These are phyloP conservation scores for Rotaria magnacalcarata DNA, from an alignment of 2,888 invertebrate species.

Conservation along the genomic window DNA sequence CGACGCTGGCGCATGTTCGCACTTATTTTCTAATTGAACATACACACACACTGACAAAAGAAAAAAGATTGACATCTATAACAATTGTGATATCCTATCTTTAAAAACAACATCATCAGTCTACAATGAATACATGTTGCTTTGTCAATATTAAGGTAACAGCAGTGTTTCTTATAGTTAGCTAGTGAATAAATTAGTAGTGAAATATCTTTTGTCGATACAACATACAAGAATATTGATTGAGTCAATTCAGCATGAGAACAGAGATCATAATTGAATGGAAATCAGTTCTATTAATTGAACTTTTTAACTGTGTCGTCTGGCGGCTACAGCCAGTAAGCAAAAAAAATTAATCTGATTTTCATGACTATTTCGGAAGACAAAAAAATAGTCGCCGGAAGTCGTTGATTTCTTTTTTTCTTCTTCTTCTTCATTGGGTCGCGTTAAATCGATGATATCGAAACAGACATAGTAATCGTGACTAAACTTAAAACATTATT, in stretches of 20 bases:
- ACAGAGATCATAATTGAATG: neutral
- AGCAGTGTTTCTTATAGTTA: neutral
- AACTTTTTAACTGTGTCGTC: slow-evolving; percentile 6
- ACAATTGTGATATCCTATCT: no score
- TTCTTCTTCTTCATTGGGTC: neutral
- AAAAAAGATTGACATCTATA: no score
- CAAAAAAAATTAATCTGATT: neutral
- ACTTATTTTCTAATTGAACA: no score
- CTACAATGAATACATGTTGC: neutral
- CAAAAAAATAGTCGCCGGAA: neutral
- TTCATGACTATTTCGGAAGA: neutral
- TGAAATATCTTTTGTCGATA: neutral
- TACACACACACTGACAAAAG: no score
- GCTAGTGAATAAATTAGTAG: neutral
- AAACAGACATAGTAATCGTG: neutral
- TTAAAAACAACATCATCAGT: no score
- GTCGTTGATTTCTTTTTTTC: neutral
- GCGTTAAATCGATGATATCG: neutral
- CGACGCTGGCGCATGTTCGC: no score
- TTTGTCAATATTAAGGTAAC: neutral
- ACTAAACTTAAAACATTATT: neutral
- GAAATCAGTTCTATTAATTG: slow-evolving; percentile 9
- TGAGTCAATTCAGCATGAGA: neutral
- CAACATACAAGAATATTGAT: neutral
- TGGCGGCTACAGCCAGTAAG: neutral